Conservation (phyloP, 2,888 invertebrate species). For the Napeogenes sylphis region DNA sequence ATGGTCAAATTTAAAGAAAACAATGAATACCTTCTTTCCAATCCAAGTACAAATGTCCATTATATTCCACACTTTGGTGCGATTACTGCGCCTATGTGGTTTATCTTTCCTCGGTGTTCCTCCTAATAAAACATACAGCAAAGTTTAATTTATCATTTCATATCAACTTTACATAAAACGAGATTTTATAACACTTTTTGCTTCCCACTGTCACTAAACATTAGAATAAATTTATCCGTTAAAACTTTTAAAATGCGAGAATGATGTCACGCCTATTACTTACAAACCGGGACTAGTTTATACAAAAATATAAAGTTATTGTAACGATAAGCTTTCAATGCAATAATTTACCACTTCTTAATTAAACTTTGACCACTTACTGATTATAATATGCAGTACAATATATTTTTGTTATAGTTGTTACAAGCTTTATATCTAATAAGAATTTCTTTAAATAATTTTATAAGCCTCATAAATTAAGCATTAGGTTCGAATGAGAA, state of each 20-base stretch:
- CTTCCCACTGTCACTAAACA: background rate
- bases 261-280: background rate
- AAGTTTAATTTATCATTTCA: conserved; percentile 13
- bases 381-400: no score
- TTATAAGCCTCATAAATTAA: no score
- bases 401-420: no score
- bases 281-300: background rate
- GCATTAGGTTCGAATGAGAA: no score
- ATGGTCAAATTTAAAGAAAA: background rate
- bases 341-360: no score
- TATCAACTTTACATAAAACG: background rate
- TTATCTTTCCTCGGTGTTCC: conserved; percentile 59
- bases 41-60: conserved; percentile 68
- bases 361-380: no score
- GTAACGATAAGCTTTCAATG: no score
- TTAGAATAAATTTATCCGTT: background rate
- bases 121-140: conserved; percentile 49
- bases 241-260: background rate
- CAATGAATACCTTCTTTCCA: conserved; percentile 59
- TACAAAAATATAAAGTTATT: no score
- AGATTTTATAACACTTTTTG: background rate
- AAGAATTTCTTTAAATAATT: no score
- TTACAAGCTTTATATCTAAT: no score
- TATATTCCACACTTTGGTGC: conserved; percentile 55
- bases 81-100: conserved; percentile 45